Evolutionary conservation across 2,888 invertebrate genomes (phyloP).

Genomic region (Leucoma salicis): DNA sequence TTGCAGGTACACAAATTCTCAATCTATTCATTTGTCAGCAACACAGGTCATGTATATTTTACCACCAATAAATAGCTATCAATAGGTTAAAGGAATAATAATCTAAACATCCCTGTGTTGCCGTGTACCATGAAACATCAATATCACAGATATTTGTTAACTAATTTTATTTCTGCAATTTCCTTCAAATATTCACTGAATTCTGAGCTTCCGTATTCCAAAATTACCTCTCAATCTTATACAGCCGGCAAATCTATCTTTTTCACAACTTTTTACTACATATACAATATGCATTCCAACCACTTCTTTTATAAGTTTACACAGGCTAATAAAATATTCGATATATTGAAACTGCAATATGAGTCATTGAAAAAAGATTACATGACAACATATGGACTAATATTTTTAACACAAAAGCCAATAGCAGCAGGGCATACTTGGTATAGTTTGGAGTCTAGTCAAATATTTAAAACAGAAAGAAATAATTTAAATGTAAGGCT

Average conservation of each 20-base stretch:
- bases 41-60: conserved; percentile 10
- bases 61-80: conserved; percentile 31
- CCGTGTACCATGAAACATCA: conserved; percentile 43
- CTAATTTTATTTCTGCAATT: conserved; percentile 28
- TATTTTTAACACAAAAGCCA: too few relatives aligned
- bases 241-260: conserved; percentile 30
- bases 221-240: conserved; percentile 23
- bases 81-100: conserved; percentile 5
- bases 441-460: too few relatives aligned
- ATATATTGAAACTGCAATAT: too few relatives aligned
- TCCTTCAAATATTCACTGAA: conserved; percentile 22
- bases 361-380: too few relatives aligned
- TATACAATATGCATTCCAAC: not conserved
- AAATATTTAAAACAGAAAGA: too few relatives aligned
- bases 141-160: conserved; percentile 53
- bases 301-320: conserved; percentile 1
- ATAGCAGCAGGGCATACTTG: too few relatives aligned
- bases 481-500: conserved; percentile 4
- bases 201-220: conserved; percentile 25
- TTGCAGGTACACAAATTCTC: conserved; percentile 32
- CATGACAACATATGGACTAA: too few relatives aligned
- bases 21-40: conserved; percentile 11
- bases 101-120: conserved; percentile 30
- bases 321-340: conserved; percentile 38
- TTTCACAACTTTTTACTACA: conserved; percentile 1